phyloP scores from a whole-genome alignment of 2,113 vertebrate genomes.

The Suricata suricatta region DNA sequence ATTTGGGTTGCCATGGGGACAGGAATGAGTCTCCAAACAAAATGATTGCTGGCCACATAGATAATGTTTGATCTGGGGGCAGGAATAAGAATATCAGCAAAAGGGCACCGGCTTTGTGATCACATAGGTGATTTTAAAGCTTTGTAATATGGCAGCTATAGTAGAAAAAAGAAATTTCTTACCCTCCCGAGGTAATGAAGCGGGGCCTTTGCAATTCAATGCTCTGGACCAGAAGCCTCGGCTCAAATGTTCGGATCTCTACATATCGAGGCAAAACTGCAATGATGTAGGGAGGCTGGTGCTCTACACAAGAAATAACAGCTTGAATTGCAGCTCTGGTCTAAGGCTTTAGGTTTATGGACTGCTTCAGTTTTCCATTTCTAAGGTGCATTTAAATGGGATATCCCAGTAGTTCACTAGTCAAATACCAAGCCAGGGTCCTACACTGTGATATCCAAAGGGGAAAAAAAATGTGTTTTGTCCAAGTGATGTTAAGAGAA shows the following conservation, averaged over 20 bases:
- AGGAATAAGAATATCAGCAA: slow-evolving; percentile 50
- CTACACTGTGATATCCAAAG: background rate
- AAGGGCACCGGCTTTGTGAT: background rate
- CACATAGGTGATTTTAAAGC: background rate
- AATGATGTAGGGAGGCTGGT: slow-evolving; percentile 98
- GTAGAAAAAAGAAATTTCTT: background rate
- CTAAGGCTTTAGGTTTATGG: background rate
- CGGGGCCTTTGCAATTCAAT: slow-evolving; percentile 97
- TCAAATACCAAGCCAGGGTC: background rate
- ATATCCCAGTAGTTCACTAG: background rate
- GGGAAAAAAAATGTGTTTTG: background rate
- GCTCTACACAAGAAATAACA: slow-evolving; percentile 85
- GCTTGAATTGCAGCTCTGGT: background rate
- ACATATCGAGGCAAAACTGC: slow-evolving; percentile 96
- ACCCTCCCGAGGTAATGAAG: slow-evolving; percentile 98
- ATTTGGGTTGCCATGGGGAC: slow-evolving; percentile 98
- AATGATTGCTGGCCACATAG: slow-evolving; percentile 99
- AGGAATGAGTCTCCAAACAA: slow-evolving; percentile 98
- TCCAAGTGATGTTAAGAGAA: background rate
- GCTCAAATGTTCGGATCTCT: slow-evolving; percentile 97
- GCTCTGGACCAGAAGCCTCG: slow-evolving; percentile 96
- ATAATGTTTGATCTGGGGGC: slow-evolving; percentile 93
- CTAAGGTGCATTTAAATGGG: background rate
- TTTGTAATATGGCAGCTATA: background rate
- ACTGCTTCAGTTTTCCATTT: background rate